These are phyloP conservation scores for Entelurus aequoreus DNA, from an alignment of 2,113 vertebrate genomes.

Conservation along the genomic window DNA sequence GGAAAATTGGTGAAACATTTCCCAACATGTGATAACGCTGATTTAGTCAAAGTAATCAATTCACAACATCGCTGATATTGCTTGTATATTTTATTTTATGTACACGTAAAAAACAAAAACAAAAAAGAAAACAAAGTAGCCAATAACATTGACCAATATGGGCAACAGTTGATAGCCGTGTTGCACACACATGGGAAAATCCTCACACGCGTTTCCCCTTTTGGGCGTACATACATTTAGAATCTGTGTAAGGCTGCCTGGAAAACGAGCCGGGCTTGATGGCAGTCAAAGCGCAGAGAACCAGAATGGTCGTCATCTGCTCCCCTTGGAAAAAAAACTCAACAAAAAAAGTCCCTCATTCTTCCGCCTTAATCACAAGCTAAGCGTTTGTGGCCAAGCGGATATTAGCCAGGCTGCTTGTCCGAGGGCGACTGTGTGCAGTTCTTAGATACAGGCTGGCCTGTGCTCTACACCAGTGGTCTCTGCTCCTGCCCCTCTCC, in stretches of 20 bases:
- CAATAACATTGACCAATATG: conserved; percentile 61
- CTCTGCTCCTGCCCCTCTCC: conserved; percentile 23
- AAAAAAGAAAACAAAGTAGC: conserved; percentile 54
- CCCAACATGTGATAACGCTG: too few relatives aligned
- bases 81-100: conserved; percentile 81
- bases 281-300: conserved; percentile 31
- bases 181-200: conserved; percentile 46
- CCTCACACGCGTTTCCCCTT: conserved; percentile 32
- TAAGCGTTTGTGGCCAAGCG: conserved; percentile 15
- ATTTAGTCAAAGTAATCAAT: neutral
- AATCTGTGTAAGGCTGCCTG: conserved; percentile 36
- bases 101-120: conserved; percentile 70
- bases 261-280: conserved; percentile 29
- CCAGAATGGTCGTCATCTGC: conserved; percentile 21
- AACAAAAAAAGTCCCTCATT: conserved; percentile 8
- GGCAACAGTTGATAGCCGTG: conserved; percentile 60
- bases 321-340: neutral
- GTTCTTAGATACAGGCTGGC: conserved; percentile 32
- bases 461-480: conserved; percentile 15
- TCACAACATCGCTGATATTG: conserved; percentile 53
- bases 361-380: conserved; percentile 17
- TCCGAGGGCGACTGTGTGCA: conserved; percentile 34
- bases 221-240: conserved; percentile 29
- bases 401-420: conserved; percentile 22
- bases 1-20: too few relatives aligned